These are phyloP conservation scores for Sciaenops ocellatus DNA, from an alignment of 2,797 vertebrate genomes.

Conservation along the genomic window DNA sequence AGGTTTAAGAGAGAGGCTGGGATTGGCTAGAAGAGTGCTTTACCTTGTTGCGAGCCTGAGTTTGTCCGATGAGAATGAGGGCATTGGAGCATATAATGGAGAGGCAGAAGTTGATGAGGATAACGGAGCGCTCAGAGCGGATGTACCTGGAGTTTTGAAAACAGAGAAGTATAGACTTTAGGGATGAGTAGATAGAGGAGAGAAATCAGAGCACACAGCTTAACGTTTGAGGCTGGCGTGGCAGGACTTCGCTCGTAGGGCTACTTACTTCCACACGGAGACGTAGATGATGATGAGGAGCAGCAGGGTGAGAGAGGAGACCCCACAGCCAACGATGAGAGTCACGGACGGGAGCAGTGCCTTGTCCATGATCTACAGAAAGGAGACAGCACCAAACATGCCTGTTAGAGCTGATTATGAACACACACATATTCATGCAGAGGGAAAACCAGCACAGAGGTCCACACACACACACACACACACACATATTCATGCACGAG, in stretches of 20 bases:
- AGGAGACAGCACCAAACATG: conserved; percentile 64
- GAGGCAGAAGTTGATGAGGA: conserved; percentile 99
- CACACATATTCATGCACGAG: conserved; percentile 27
- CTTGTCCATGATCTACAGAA: conserved; percentile 95
- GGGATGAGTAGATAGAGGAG: background rate
- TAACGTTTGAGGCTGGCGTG: background rate
- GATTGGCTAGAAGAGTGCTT: background rate
- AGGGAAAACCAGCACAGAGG: conserved; percentile 29
- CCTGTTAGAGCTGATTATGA: conserved; percentile 63
- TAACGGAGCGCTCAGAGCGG: conserved; percentile 97
- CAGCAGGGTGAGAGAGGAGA: conserved; percentile 97
- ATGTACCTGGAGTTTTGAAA: conserved; percentile 90
- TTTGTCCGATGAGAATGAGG: conserved; percentile 97
- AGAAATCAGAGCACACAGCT: background rate
- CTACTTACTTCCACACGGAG: conserved; percentile 97
- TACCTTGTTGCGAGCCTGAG: conserved; percentile 98
- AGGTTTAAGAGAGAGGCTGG: conserved; percentile 18
- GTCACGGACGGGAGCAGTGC: conserved; percentile 95
- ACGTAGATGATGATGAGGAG: conserved; percentile 99
- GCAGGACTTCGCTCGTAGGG: conserved; percentile 17
- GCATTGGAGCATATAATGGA: conserved; percentile 99
- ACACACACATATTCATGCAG: conserved; percentile 46
- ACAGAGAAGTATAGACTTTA: conserved; percentile 15
- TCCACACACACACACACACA: conserved; percentile 32
- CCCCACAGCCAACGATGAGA: conserved; percentile 98